These are phyloP conservation scores for Barypeithes pellucidus DNA, from an alignment of 2,888 invertebrate genomes.

Conservation along the genomic window DNA sequence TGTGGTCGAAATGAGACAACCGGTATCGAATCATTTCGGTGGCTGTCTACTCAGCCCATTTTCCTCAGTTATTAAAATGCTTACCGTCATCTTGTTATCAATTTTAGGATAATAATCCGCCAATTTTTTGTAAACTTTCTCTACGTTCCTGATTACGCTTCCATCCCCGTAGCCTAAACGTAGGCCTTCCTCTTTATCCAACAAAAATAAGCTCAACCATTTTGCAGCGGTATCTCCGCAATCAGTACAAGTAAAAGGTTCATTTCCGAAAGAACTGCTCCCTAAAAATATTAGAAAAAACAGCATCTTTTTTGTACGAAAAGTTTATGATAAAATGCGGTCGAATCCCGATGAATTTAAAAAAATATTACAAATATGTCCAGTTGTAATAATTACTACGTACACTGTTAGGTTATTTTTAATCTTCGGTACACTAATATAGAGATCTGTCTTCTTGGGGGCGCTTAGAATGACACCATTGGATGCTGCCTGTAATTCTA, in stretches of 20 bases:
- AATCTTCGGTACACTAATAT: slow-evolving; percentile 37
- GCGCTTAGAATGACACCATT: slow-evolving; percentile 45
- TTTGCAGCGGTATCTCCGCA: slow-evolving; percentile 76
- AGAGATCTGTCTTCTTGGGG: slow-evolving; percentile 42
- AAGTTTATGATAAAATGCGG: slow-evolving; percentile 1
- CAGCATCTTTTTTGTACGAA: neutral
- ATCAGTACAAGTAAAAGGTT: slow-evolving; percentile 72
- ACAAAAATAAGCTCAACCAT: slow-evolving; percentile 74
- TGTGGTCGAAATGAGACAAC: too few relatives aligned
- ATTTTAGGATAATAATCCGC: slow-evolving; percentile 56
- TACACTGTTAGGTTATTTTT: slow-evolving; percentile 45
- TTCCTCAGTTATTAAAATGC: neutral
- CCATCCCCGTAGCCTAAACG: slow-evolving; percentile 65
- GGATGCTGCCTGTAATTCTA: slow-evolving; percentile 34
- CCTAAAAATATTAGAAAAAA: slow-evolving; percentile 28
- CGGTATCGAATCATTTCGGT: too few relatives aligned
- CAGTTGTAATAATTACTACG: too few relatives aligned
- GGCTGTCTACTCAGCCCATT: too few relatives aligned
- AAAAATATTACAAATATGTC: too few relatives aligned
- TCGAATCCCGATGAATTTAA: neutral
- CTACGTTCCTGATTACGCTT: slow-evolving; percentile 26
- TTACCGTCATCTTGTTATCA: slow-evolving; percentile 43
- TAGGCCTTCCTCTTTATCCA: slow-evolving; percentile 61
- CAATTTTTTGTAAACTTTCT: slow-evolving; percentile 27
- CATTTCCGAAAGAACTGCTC: slow-evolving; percentile 54